A percentile compares a stretch with the other conserved stretches of the same genome.
These are phyloP conservation scores for Globicephala melas DNA, from an alignment of 2,113 vertebrate species.

Conservation along the genomic window DNA sequence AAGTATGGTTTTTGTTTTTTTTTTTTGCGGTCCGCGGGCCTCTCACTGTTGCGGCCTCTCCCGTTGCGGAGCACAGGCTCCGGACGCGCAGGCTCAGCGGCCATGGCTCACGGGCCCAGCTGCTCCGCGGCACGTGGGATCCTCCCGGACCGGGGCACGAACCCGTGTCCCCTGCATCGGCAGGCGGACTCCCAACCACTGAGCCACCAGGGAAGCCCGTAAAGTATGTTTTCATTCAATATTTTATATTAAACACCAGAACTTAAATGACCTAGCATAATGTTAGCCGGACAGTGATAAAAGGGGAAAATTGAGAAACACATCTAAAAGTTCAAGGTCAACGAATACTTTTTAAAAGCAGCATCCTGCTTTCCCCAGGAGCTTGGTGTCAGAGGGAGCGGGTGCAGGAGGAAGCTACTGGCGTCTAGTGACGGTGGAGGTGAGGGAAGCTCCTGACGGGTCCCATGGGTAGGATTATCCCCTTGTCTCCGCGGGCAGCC, in stretches of 20 bases:
- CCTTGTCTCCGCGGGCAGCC: not conserved
- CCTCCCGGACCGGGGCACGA: too few relatives aligned
- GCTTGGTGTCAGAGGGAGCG: not conserved
- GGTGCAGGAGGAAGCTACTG: not conserved
- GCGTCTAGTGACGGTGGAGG: not conserved
- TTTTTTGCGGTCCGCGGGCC: too few relatives aligned
- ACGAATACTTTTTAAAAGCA: constrained; percentile 21
- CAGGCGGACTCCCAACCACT: too few relatives aligned
- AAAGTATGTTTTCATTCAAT: constrained; percentile 45
- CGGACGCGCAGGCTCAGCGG: too few relatives aligned
- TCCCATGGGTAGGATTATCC: not conserved
- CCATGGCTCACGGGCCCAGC: too few relatives aligned
- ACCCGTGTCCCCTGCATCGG: too few relatives aligned
- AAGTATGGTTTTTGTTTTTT: not conserved
- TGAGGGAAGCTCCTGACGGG: too few relatives aligned
- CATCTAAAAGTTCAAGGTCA: constrained; percentile 64
- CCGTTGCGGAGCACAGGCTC: too few relatives aligned
- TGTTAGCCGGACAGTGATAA: constrained; percentile 31
- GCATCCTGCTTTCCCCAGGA: constrained; percentile 60
- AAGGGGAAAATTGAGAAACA: constrained; percentile 54
- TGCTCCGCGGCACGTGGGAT: too few relatives aligned
- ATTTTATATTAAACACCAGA: constrained; percentile 59
- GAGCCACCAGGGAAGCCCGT: not conserved
- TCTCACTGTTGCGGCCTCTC: too few relatives aligned
- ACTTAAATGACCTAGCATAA: constrained; percentile 42